phyloP scores from a whole-genome alignment of 2,888 invertebrate species.

The Chirona hameri region DNA sequence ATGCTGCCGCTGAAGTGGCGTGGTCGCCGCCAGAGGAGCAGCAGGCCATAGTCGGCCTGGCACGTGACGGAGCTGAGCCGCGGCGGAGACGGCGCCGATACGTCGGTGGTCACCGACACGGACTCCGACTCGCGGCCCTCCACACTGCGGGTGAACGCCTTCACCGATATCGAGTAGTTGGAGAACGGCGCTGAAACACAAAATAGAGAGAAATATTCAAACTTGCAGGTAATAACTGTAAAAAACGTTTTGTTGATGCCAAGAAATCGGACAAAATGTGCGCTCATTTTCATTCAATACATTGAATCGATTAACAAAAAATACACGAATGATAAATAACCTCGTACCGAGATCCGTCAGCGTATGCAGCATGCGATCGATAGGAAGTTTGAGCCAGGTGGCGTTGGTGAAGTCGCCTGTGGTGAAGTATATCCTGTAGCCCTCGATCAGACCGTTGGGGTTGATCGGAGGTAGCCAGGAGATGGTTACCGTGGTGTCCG shows the following conservation, averaged over 20 bases:
- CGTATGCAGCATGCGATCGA: background rate
- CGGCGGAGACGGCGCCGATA: background rate
- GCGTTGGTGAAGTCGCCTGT: conserved; percentile 66
- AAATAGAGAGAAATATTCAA: background rate
- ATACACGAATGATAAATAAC: background rate
- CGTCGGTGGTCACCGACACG: background rate
- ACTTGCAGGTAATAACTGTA: too few species aligned
- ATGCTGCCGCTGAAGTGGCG: background rate
- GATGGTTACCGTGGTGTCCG: conserved; percentile 69
- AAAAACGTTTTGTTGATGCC: too few species aligned
- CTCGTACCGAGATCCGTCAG: background rate
- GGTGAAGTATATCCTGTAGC: conserved; percentile 65
- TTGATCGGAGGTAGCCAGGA: conserved; percentile 71
- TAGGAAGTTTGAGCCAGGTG: conserved; percentile 42
- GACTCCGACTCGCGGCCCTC: background rate
- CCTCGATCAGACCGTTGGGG: conserved; percentile 68
- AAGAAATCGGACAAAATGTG: too few species aligned
- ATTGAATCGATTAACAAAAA: too few species aligned
- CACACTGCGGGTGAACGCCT: conserved; percentile 8
- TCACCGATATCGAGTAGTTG: conserved; percentile 10
- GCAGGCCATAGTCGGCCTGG: background rate
- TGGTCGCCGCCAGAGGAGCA: background rate
- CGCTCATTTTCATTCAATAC: too few species aligned
- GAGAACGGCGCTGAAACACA: background rate
- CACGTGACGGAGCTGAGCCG: background rate